These are phyloP conservation scores for Microhierax caerulescens DNA, from an alignment of 2,797 vertebrate genomes.

Conservation along the genomic window DNA sequence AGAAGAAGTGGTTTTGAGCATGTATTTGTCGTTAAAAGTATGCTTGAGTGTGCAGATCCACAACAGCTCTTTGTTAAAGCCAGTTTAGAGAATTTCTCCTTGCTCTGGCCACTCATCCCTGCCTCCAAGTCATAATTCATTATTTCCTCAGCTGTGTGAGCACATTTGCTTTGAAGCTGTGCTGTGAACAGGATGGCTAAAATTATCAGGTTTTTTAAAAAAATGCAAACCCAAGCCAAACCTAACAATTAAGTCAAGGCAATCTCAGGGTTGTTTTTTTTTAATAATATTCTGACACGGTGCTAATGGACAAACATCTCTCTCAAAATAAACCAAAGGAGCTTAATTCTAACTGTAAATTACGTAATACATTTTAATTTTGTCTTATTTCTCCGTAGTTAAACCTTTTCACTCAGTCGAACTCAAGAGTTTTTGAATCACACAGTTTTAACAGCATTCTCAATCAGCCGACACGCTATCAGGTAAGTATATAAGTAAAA, in stretches of 20 bases:
- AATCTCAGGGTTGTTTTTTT: background rate
- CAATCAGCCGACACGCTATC: constrained; percentile 87
- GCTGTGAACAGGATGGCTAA: background rate
- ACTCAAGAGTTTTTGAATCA: constrained; percentile 84
- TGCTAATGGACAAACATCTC: background rate
- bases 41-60: background rate
- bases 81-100: background rate
- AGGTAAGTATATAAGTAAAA: constrained; percentile 71
- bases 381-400: constrained; percentile 79
- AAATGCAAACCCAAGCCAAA: rapidly evolving
- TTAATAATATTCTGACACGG: background rate
- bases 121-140: background rate
- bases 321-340: background rate
- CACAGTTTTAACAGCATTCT: constrained; percentile 89
- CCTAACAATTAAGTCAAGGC: background rate
- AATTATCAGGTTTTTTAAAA: background rate
- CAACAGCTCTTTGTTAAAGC: background rate
- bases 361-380: constrained; percentile 47
- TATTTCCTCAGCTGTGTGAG: background rate
- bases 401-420: constrained; percentile 87
- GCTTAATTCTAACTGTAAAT: constrained; percentile 1
- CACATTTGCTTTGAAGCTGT: background rate
- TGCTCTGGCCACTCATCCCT: background rate
- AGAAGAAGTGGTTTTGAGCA: background rate
- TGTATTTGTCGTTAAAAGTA: background rate